phyloP scores from a whole-genome alignment of 2,888 invertebrate species.

The Nowickia ferox region DNA sequence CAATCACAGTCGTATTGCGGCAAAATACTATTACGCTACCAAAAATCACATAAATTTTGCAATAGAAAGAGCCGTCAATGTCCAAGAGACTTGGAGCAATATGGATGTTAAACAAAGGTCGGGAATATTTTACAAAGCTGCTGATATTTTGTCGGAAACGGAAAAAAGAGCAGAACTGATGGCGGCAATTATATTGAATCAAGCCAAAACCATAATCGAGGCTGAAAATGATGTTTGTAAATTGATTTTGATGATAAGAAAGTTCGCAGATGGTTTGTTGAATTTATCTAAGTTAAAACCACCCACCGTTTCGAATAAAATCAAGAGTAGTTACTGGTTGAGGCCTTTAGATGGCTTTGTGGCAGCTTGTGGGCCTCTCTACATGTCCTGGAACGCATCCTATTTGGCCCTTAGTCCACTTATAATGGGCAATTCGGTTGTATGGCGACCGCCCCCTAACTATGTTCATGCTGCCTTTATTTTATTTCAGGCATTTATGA shows the following conservation, averaged over 20 bases:
- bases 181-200: slow-evolving; percentile 97
- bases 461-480: slow-evolving; percentile 96
- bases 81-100: slow-evolving; percentile 93
- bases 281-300: slow-evolving; percentile 83
- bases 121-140: slow-evolving; percentile 91
- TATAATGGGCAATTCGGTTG: slow-evolving; percentile 93
- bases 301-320: slow-evolving; percentile 88
- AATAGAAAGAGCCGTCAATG: slow-evolving; percentile 88
- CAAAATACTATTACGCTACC: slow-evolving; percentile 94
- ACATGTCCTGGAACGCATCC: slow-evolving; percentile 98
- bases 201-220: slow-evolving; percentile 94
- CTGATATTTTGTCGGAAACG: slow-evolving; percentile 89
- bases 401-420: slow-evolving; percentile 94
- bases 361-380: slow-evolving; percentile 97
- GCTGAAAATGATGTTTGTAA: slow-evolving; percentile 98
- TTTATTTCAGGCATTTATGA: slow-evolving; percentile 93
- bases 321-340: slow-evolving; percentile 91
- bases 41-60: slow-evolving; percentile 91
- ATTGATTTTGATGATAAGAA: slow-evolving; percentile 94
- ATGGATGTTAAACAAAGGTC: slow-evolving; percentile 90
- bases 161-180: slow-evolving; percentile 92
- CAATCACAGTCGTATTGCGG: slow-evolving; percentile 91
- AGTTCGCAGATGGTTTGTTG: slow-evolving; percentile 87
- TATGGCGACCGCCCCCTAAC: slow-evolving; percentile 99
- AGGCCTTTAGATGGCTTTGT: slow-evolving; percentile 97